A percentile compares a stretch with the other conserved stretches of the same genome.
Evolutionary conservation across 92 coral and sea anemone species (phyloP).

Genomic region (Phenganax stokvisi): DNA sequence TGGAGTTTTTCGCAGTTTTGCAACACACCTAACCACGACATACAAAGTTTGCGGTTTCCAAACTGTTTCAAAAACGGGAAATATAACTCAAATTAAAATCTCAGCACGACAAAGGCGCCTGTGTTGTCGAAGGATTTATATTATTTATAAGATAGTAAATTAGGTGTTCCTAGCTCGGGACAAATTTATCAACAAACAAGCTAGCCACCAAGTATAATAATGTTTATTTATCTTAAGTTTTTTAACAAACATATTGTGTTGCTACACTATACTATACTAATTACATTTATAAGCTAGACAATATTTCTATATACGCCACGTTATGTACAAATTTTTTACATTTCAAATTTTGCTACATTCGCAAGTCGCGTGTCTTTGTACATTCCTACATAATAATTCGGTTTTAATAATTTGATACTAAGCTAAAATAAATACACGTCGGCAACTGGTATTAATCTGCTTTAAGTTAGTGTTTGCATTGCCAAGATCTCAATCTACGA

Average conservation of each 20-base stretch:
- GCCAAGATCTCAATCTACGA: slow-evolving; percentile 14
- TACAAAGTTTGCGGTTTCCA: slow-evolving; percentile 17
- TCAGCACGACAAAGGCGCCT: slow-evolving; percentile 12
- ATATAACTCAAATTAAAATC: slow-evolving; percentile 23
- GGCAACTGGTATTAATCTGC: neutral
- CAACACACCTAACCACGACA: neutral
- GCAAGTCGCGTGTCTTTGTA: neutral
- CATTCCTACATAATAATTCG: neutral
- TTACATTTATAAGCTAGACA: neutral
- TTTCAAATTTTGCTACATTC: neutral
- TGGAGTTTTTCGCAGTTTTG: neutral
- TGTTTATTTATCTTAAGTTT: slow-evolving; percentile 19
- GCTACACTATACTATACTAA: slow-evolving; percentile 9
- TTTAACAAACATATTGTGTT: slow-evolving; percentile 18
- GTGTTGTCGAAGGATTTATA: neutral
- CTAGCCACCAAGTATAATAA: neutral
- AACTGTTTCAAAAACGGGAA: slow-evolving; percentile 17
- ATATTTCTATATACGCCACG: neutral
- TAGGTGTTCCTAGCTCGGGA: neutral
- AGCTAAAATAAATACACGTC: slow-evolving; percentile 26
- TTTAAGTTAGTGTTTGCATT: slow-evolving; percentile 25
- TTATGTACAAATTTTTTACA: neutral
- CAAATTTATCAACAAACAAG: slow-evolving; percentile 21
- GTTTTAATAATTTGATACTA: slow-evolving; percentile 24
- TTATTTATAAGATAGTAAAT: slow-evolving; percentile 6